Evolutionary conservation across 2,888 invertebrate genomes (phyloP), one percentile per base, ranked within the genome.

Genomic region (Chalcis sispes): DNA sequence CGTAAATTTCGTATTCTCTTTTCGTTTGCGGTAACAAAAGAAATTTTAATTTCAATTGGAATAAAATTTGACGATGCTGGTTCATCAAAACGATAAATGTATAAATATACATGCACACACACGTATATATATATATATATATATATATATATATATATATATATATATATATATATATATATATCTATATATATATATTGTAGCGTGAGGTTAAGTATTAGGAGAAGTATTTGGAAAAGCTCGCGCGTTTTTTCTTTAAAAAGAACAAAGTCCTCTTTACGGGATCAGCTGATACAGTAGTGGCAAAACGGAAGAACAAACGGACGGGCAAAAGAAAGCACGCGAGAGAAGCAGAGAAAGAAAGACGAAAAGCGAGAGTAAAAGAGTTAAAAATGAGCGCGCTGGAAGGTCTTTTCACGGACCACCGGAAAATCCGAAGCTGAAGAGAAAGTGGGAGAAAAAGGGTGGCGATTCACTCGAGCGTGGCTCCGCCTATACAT

Each of bases 201-300:
- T n/a, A 15, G n/a, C 52, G 13, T 15, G 20, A 59, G 18, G 7
- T 27, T 64, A 72, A 72, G 62, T 72, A 18, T 62, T 54, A 72
- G 56, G 71, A 72, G 42, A 62, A 62, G 36, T 25, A 42, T 56
- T n/a, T n/a, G n/a, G n/a, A n/a, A n/a, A n/a, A n/a, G n/a, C n/a
- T n/a, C 59, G 46, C 23, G 18, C 42, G 50, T 42, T 61, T 42
- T 23, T n/a, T n/a, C 23, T 25, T 10, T 10, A 10, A 27, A 50
- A 36, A n/a, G 52, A 70, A 70, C 50, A 70, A 70, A 70, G 46
- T 70, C 69, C 48, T 69, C 48, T 70, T 70, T 72, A 72, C 62
- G 59, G 59, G 48, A 20, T 61, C 62, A 40, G 27, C 52, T 20
- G 23, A 25, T 20, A 32, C 15, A 25, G 15, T 1, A 50, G 1